Evolutionary conservation across 2,797 vertebrate species (phyloP).

Genomic region (Aotus griseimembra): DNA sequence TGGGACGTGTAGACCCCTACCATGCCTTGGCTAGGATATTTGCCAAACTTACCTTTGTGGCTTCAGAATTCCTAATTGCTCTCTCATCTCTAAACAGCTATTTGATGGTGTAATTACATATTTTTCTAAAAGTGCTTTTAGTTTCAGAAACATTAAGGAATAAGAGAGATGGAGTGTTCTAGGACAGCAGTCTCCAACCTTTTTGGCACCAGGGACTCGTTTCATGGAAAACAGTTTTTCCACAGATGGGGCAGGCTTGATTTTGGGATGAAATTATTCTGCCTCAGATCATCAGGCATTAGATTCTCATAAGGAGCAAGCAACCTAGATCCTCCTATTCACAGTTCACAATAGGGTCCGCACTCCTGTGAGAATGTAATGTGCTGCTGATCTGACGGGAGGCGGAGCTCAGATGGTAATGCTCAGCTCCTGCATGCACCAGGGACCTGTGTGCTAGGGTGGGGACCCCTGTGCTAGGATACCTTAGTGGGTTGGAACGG

Average conservation of each 20-base stretch:
- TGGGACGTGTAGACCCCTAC: neutral
- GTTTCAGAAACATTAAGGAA: neutral
- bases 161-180: neutral
- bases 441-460: neutral
- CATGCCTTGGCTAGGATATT: neutral
- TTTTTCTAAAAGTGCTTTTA: conserved; percentile 17
- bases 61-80: neutral
- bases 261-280: neutral
- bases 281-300: neutral
- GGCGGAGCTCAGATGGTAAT: neutral
- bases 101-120: neutral
- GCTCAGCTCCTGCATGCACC: neutral
- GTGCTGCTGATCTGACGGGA: neutral
- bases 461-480: neutral
- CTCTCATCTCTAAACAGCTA: neutral
- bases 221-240: neutral
- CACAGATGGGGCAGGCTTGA: neutral
- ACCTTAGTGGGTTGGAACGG: conserved; percentile 5
- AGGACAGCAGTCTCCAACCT: too few species aligned
- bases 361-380: neutral
- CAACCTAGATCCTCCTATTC: neutral
- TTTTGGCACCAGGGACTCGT: neutral
- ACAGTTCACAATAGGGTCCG: neutral
- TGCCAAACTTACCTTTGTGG: neutral
- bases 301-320: neutral